phyloP scores from a whole-genome alignment of 2,797 vertebrate species.

The Pseudochromis fuscus region DNA sequence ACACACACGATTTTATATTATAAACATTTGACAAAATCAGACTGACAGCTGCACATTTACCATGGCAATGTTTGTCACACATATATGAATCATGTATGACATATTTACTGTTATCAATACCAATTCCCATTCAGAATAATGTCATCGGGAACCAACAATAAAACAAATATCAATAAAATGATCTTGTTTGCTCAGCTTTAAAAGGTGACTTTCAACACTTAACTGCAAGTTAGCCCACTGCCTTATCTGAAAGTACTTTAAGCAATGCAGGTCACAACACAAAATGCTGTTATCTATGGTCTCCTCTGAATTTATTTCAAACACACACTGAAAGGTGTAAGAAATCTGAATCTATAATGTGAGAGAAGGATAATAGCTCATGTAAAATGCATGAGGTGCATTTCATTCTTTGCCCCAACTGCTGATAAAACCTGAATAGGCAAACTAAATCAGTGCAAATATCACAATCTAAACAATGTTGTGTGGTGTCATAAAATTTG shows the following conservation, averaged over 20 bases:
- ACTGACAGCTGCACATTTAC: neutral
- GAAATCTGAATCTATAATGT: conserved; percentile 14
- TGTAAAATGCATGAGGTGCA: conserved; percentile 43
- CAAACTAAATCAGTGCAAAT: conserved; percentile 21
- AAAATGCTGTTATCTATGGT: conserved; percentile 3
- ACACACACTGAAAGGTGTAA: neutral
- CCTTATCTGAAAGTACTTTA: conserved; percentile 19
- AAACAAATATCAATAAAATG: neutral
- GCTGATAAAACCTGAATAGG: conserved; percentile 33
- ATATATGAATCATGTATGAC: neutral
- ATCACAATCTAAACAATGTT: conserved; percentile 14
- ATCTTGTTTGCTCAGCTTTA: neutral
- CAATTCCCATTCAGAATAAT: neutral
- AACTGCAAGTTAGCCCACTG: too few species aligned
- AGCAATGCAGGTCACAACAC: conserved; percentile 5
- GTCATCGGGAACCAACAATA: neutral
- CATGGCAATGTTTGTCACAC: neutral
- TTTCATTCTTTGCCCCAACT: neutral
- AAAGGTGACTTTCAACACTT: conserved; percentile 16
- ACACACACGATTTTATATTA: too few species aligned
- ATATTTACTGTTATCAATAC: neutral
- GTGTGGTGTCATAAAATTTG: neutral
- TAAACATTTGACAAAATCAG: neutral
- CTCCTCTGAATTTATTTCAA: conserved; percentile 1
- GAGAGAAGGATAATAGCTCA: conserved; percentile 17